Conservation (phyloP, 1,140 invertebrate species). For the Leptonema lineaticorne region DNA sequence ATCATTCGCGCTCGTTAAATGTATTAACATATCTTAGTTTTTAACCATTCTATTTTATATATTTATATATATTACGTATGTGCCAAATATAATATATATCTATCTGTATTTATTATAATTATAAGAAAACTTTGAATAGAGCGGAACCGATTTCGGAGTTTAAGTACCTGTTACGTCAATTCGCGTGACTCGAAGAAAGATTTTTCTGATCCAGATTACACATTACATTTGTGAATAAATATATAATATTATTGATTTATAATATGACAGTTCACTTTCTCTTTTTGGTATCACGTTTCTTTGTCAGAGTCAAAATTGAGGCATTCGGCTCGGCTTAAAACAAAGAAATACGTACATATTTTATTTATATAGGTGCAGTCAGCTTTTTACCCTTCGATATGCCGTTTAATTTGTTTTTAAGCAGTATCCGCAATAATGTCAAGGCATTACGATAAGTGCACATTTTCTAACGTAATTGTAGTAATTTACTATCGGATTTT, state of each 20-base stretch:
- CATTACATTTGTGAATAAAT: background rate
- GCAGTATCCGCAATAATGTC: background rate
- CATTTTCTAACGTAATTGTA: too few relatives aligned
- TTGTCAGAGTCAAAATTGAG: too few relatives aligned
- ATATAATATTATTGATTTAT: slow-evolving; percentile 16
- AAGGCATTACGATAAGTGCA: too few relatives aligned
- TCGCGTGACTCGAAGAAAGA: slow-evolving; percentile 10
- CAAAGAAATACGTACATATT: too few relatives aligned
- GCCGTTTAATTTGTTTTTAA: background rate
- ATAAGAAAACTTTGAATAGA: background rate
- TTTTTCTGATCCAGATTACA: slow-evolving; percentile 8
- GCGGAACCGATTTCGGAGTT: background rate
- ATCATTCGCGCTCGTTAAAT: too few relatives aligned
- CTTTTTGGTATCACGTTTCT: slow-evolving; percentile 6
- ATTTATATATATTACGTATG: background rate
- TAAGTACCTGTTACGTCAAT: background rate
- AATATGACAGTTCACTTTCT: slow-evolving; percentile 10
- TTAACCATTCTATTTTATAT: too few relatives aligned
- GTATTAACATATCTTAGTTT: too few relatives aligned
- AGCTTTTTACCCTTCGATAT: too few relatives aligned
- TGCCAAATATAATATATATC: background rate
- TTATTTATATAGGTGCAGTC: too few relatives aligned
- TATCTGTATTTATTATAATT: background rate
- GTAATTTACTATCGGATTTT: too few relatives aligned
- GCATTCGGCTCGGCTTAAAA: too few relatives aligned